These are phyloP conservation scores for Molanna angustata DNA, from an alignment of 2,888 invertebrate genomes.

Conservation along the genomic window DNA sequence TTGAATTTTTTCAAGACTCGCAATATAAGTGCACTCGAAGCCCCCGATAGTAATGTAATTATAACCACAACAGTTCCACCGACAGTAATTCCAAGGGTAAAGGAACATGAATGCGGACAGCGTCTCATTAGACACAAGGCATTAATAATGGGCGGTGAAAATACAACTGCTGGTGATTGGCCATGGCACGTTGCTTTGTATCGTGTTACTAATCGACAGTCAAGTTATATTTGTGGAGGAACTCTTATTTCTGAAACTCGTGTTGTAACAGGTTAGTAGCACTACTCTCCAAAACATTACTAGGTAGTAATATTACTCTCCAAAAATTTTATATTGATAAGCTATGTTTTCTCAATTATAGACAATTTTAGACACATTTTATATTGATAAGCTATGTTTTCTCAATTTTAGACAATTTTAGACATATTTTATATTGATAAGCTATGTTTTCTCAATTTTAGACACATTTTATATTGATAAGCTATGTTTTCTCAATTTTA, in stretches of 20 bases:
- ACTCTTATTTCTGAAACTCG: conserved; percentile 40
- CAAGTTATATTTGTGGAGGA: conserved; percentile 44
- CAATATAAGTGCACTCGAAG: not conserved
- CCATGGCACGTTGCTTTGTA: conserved; percentile 46
- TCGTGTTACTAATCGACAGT: conserved; percentile 32
- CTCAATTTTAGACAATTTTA: no score
- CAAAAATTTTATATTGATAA: no score
- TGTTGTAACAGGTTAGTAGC: conserved; percentile 44
- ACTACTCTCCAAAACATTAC: no score
- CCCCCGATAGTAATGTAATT: not conserved
- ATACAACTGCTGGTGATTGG: conserved; percentile 44
- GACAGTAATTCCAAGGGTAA: no score
- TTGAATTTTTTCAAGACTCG: not conserved
- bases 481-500: no score
- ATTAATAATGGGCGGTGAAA: conserved; percentile 40
- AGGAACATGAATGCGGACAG: conserved; percentile 37
- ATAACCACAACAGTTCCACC: not conserved
- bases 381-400: no score
- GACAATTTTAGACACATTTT: no score
- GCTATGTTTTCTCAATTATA: no score
- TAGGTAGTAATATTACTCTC: no score
- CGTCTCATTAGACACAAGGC: conserved; percentile 39
- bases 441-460: no score
- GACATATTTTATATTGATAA: no score
- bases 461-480: no score